Percentiles rank a stretch among this genome's conserved stretches.
These are phyloP conservation scores for Labeo calbasu DNA, from an alignment of 2,797 vertebrate species.

Conservation along the genomic window DNA sequence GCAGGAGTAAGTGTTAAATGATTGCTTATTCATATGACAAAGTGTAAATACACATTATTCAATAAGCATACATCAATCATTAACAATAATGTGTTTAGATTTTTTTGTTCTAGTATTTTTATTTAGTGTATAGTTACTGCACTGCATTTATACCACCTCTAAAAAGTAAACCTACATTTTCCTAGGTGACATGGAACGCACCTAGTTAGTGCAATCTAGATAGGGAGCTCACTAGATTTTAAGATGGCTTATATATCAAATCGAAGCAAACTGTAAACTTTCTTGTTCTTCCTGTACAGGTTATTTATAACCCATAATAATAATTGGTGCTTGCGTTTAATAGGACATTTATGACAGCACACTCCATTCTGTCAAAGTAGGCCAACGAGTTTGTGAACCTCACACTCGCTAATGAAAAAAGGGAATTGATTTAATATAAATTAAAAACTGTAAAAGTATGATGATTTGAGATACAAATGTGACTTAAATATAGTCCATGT, in stretches of 20 bases:
- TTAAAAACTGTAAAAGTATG: not conserved
- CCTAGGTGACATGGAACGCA: not conserved
- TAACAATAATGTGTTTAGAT: too few species aligned
- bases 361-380: conserved; percentile 16
- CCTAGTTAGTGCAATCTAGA: not conserved
- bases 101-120: not conserved
- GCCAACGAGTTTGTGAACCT: conserved; percentile 18
- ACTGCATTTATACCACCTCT: not conserved
- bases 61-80: not conserved
- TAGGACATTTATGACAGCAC: not conserved
- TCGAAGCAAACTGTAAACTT: not conserved
- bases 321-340: conserved; percentile 1
- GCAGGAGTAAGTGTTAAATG: not conserved
- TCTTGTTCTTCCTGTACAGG: not conserved
- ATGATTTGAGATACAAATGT: not conserved
- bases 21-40: not conserved
- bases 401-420: conserved; percentile 6
- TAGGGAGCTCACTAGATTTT: not conserved
- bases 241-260: not conserved
- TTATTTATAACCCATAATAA: conserved; percentile 18
- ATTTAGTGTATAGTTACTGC: not conserved
- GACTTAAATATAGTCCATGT: too few species aligned
- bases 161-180: not conserved
- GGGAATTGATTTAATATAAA: not conserved
- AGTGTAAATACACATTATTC: not conserved